Conservation (phyloP, 2,797 vertebrate genomes). For the Nyctalus aviator region DNA sequence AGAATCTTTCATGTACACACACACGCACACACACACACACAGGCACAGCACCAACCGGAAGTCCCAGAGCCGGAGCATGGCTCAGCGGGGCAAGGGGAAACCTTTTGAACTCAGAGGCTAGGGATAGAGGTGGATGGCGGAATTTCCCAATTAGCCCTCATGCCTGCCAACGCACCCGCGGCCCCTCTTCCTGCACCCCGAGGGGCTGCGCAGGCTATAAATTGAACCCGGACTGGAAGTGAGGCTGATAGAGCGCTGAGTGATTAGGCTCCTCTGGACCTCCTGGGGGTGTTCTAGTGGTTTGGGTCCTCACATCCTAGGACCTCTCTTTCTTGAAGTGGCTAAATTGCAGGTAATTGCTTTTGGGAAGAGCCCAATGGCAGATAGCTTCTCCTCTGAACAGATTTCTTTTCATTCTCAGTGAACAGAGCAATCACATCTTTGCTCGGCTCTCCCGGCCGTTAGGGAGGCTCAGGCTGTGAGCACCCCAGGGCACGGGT, state of each 20-base stretch:
- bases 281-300: constrained; percentile 44
- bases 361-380: constrained; percentile 72
- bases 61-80: neutral
- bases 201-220: neutral
- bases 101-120: neutral
- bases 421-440: constrained; percentile 73
- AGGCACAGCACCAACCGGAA: neutral
- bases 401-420: constrained; percentile 81
- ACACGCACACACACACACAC: neutral
- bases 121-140: constrained; percentile 51
- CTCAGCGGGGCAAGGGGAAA: constrained; percentile 41
- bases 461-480: constrained; percentile 60
- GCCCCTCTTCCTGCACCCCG: neutral
- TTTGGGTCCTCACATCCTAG: constrained; percentile 64
- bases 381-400: constrained; percentile 69
- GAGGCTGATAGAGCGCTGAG: neutral
- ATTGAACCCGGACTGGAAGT: constrained; percentile 56
- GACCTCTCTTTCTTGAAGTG: constrained; percentile 63
- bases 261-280: constrained; percentile 58
- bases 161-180: neutral
- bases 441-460: constrained; percentile 60
- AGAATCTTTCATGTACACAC: constrained; percentile 7
- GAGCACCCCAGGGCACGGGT: too few relatives aligned
- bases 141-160: constrained; percentile 74
- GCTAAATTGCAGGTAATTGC: constrained; percentile 79